Evolutionary conservation across 2,113 vertebrate genomes (phyloP).

Genomic region (Monarcha castaneiventris): DNA sequence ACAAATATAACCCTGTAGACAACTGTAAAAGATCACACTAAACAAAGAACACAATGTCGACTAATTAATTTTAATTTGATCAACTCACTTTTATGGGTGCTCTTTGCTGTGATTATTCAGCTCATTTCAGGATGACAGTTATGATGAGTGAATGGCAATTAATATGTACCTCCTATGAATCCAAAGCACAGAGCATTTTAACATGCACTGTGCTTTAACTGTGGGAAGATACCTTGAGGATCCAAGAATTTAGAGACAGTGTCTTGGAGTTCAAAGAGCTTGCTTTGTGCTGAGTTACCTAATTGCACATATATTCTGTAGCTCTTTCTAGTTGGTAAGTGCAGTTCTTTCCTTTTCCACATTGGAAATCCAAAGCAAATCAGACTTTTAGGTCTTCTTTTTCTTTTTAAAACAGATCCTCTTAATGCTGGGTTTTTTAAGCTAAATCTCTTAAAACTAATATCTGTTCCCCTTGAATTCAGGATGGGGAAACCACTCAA

Average conservation of each 20-base stretch:
- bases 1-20: not conserved
- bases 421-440: not conserved
- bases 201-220: not conserved
- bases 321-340: not conserved
- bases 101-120: not conserved
- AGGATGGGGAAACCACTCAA: not conserved
- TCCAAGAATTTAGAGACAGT: not conserved
- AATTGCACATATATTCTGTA: not conserved
- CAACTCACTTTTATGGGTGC: not conserved
- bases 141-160: slow-evolving; percentile 12
- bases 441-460: not conserved
- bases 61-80: slow-evolving; percentile 44
- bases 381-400: not conserved
- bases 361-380: not conserved
- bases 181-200: not conserved
- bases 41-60: not conserved
- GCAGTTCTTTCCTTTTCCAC: not conserved
- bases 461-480: not conserved
- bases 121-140: not conserved
- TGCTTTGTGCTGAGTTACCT: not conserved
- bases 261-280: not conserved
- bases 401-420: not conserved
- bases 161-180: not conserved
- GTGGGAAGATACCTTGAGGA: not conserved
- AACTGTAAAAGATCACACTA: not conserved